Evolutionary conservation across 2,888 invertebrate genomes (phyloP).

Genomic region (Chymomyza caudatula): DNA sequence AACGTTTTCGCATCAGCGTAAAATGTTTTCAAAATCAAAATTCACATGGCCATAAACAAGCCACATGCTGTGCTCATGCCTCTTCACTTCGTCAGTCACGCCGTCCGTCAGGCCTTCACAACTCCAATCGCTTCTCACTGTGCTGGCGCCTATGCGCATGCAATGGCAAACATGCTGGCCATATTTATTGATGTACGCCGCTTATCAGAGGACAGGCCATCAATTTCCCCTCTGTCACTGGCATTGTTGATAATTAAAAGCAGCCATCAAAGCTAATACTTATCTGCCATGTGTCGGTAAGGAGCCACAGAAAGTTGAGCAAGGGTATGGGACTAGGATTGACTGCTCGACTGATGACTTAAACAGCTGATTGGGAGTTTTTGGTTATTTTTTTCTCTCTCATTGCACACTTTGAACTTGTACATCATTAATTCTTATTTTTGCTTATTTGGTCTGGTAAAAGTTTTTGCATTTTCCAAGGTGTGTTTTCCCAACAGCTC

Average conservation of each 20-base stretch:
- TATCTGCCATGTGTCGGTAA: neutral
- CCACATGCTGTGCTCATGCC: neutral
- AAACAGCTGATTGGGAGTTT: neutral
- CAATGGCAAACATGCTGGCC: neutral
- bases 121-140: neutral
- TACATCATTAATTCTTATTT: constrained; percentile 13
- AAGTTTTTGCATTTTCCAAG: constrained; percentile 5
- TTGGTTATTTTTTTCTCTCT: constrained; percentile 2
- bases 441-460: constrained; percentile 1
- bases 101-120: neutral
- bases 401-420: constrained; percentile 4
- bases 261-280: constrained; percentile 47
- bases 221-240: constrained; percentile 12
- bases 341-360: neutral
- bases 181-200: neutral
- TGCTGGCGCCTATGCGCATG: neutral
- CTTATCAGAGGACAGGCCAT: constrained; percentile 42
- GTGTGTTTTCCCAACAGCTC: neutral
- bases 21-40: constrained; percentile 50
- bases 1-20: constrained; percentile 44
- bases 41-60: constrained; percentile 39
- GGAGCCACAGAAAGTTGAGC: neutral
- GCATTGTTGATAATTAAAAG: constrained; percentile 32
- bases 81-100: too few relatives aligned
- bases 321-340: neutral